Evolutionary conservation across 2,113 vertebrate genomes (phyloP), one percentile per base, ranked within the genome.

Genomic region (Prionailurus bengalensis): DNA sequence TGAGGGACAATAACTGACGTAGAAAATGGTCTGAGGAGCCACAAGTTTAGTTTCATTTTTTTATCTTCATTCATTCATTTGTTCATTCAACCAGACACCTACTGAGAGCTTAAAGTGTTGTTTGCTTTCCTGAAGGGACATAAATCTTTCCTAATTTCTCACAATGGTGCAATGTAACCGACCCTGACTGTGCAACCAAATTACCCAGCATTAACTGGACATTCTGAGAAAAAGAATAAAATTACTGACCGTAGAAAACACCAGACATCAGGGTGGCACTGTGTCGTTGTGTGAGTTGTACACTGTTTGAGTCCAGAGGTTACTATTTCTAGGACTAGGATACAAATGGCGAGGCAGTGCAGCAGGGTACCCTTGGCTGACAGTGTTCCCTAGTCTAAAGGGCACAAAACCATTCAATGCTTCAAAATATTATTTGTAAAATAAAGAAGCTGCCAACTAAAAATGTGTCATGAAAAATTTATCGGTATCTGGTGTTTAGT

Each of bases 401-500:
- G 7, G 27, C 17, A 79, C 36, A 63, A 91, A 91, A 58, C 12
- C 4, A 68, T 15, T 58, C 55, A 17, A 33, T 3, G 15, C 1
- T 84, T 10, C 48, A 68, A 89, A 92, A 25, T 55, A 66, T 15
- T 15, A 36, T 21, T 80, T n/a, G 36, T 10, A 86, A 80, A 76
- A 61, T 61, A 61, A 42, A 65, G 25, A 86, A 66, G 9, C 33
- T 95, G 31, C 70, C 25, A 90, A 84, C 31, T 58, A 80, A 92
- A 89, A 97, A 70, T 36, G 2, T 4, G 71, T 63, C 58, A 68
- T 36, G 33, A 84, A 89, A 96, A 73, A 45, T 58, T 65, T 70
- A 68, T 94, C 53, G 74, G 29, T 66, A 89, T 4, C 12, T 61
- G 7, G 93, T 27, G 87, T 76, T 94, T 89, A 98, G 65, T 70